These are phyloP conservation scores for Oscarella lobularis DNA, from an alignment of 37 sponge, comb jelly and placozoan genomes.

Conservation along the genomic window DNA sequence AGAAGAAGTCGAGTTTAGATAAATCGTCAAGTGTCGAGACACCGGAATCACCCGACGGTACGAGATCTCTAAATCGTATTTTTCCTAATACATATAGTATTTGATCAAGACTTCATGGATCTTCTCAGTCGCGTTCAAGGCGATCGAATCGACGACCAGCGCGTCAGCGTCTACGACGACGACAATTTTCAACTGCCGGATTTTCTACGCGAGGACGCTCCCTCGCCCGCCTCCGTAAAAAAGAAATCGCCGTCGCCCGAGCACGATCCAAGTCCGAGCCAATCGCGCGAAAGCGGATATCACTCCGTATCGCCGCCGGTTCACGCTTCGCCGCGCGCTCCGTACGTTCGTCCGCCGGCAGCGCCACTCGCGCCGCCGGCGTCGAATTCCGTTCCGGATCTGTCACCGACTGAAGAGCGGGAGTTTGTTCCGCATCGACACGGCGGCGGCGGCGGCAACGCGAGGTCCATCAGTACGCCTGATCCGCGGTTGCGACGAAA, in stretches of 20 bases:
- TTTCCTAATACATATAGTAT: no score
- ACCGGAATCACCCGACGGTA: no score
- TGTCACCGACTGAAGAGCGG: no score
- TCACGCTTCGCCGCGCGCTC: neutral
- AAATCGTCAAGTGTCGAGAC: no score
- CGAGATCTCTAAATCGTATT: no score
- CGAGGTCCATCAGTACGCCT: no score
- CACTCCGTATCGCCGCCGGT: neutral
- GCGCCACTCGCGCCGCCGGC: neutral
- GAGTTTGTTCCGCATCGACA: no score
- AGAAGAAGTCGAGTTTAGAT: no score
- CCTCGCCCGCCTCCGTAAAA: neutral
- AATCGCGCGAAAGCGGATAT: neutral
- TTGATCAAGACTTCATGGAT: neutral
- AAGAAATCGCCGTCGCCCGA: neutral
- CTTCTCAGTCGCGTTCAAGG: neutral
- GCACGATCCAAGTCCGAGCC: neutral
- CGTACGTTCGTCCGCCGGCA: neutral
- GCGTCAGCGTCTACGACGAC: neutral
- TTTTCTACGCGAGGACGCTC: neutral
- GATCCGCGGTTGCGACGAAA: no score
- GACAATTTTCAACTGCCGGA: neutral
- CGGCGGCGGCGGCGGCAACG: no score
- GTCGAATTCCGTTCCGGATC: neutral
- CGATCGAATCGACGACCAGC: neutral